These are phyloP conservation scores for Thryonomys swinderianus DNA, from an alignment of 2,113 vertebrate genomes.

Conservation along the genomic window DNA sequence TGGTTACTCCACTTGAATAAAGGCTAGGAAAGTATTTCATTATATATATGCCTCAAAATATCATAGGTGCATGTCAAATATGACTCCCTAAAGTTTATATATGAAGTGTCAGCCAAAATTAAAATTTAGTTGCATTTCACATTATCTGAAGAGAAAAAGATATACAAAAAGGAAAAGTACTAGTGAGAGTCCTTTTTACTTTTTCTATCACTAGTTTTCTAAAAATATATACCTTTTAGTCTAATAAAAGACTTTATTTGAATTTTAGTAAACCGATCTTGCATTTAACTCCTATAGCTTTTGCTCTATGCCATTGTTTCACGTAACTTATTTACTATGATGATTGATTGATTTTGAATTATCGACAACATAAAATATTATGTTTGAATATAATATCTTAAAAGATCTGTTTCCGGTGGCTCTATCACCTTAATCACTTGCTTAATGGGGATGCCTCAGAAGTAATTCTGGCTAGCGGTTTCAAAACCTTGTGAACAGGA, in stretches of 20 bases:
- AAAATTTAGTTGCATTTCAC: not conserved
- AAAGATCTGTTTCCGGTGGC: conserved; percentile 55
- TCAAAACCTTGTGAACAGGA: conserved; percentile 26
- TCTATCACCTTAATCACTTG: conserved; percentile 58
- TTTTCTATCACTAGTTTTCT: not conserved
- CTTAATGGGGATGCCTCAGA: conserved; percentile 37
- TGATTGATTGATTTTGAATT: conserved; percentile 44
- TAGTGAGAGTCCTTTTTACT: not conserved
- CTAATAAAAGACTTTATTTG: not conserved
- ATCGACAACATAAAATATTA: not conserved
- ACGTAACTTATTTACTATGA: conserved; percentile 55
- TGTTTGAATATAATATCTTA: conserved; percentile 14
- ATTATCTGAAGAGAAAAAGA: not conserved
- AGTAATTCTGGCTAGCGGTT: not conserved
- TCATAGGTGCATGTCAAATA: not conserved
- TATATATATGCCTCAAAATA: not conserved
- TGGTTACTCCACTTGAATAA: not conserved
- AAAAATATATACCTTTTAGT: not conserved
- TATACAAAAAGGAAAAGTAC: not conserved
- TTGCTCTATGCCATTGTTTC: conserved; percentile 71
- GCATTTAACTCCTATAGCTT: not conserved
- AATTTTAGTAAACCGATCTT: not conserved
- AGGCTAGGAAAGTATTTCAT: not conserved
- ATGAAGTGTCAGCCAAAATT: not conserved
- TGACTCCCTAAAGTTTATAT: not conserved